Evolutionary conservation across 2,113 vertebrate genomes (phyloP).

Genomic region (Chrysemys picta): DNA sequence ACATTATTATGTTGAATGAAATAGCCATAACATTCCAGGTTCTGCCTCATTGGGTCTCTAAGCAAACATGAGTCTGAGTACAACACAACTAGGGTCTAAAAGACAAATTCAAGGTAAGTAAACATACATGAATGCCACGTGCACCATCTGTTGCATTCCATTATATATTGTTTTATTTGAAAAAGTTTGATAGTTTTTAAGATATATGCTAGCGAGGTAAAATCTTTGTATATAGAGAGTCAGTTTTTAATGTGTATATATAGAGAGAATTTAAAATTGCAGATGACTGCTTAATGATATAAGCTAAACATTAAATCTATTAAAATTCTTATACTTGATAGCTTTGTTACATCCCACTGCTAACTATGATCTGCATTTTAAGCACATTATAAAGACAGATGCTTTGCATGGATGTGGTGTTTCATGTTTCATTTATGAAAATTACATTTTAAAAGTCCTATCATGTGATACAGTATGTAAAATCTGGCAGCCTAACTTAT

Average conservation of each 20-base stretch:
- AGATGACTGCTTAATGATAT: background rate
- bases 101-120: constrained; percentile 95
- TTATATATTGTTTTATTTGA: constrained; percentile 52
- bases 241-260: background rate
- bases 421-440: constrained; percentile 30
- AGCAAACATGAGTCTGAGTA: constrained; percentile 99
- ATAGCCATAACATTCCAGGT: constrained; percentile 99
- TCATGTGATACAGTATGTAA: background rate
- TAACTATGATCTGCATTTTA: background rate
- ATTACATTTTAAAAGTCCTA: background rate
- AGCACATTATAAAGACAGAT: background rate
- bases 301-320: background rate
- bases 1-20: constrained; percentile 92
- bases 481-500: background rate
- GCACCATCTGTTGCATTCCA: constrained; percentile 39
- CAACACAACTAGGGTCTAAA: constrained; percentile 99
- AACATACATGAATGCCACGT: constrained; percentile 43
- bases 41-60: constrained; percentile 99
- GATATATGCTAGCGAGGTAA: background rate
- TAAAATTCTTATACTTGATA: background rate
- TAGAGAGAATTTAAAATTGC: background rate
- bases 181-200: constrained; percentile 25
- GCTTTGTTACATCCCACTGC: background rate
- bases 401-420: constrained; percentile 66
- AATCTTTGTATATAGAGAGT: background rate